Percentiles rank a stretch among this genome's conserved stretches.
Conservation (phyloP, 2,797 vertebrate genomes). For the Spinus olivaceus region DNA sequence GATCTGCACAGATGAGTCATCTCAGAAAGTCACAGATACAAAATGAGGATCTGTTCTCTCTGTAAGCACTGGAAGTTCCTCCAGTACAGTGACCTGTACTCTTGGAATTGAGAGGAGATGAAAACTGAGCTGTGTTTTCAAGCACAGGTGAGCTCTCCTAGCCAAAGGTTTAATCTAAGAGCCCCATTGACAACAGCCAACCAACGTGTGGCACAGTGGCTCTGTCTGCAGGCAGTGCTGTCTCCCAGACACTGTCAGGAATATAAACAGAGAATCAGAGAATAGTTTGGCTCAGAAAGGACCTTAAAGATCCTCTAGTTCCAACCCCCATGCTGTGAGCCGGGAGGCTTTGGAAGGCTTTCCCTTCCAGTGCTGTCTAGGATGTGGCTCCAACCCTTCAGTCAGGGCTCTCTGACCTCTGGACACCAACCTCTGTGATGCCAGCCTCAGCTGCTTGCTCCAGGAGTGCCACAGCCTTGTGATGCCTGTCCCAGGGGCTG, state of each 20-base stretch:
- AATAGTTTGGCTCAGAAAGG: neutral
- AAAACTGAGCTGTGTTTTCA: neutral
- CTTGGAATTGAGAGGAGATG: neutral
- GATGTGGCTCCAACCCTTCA: neutral
- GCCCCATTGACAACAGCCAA: neutral
- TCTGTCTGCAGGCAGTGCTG: neutral
- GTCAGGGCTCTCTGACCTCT: neutral
- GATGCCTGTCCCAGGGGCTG: slow-evolving; percentile 50
- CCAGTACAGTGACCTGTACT: neutral
- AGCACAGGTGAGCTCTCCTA: neutral
- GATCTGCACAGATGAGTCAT: slow-evolving; percentile 2
- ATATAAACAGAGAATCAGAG: neutral
- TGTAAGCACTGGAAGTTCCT: neutral
- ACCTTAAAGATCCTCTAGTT: neutral
- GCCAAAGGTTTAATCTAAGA: neutral
- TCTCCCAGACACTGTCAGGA: neutral
- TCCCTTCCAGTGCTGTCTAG: neutral
- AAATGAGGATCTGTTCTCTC: neutral
- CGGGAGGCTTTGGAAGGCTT: neutral
- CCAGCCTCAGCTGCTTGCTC: slow-evolving; percentile 81
- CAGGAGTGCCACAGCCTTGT: slow-evolving; percentile 77
- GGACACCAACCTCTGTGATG: slow-evolving; percentile 79
- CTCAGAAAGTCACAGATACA: neutral
- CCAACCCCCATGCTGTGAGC: neutral
- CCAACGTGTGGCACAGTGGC: neutral